phyloP scores from a whole-genome alignment of 1,140 invertebrate genomes.

The Amphibalanus amphitrite region DNA sequence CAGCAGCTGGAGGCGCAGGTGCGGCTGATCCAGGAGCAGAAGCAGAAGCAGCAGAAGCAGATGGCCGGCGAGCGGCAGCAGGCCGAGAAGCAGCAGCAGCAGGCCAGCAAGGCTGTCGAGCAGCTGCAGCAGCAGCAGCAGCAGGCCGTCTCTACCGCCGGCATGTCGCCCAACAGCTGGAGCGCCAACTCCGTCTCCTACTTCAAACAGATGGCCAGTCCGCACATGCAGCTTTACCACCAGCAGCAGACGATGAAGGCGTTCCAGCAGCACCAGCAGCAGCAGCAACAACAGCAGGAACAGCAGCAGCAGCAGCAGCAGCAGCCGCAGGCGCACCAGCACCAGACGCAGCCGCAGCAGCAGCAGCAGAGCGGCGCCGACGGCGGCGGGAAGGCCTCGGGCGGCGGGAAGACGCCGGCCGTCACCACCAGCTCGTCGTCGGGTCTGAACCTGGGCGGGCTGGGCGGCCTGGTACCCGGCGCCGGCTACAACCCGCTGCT shows the following conservation, averaged over 20 bases:
- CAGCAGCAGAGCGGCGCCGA: not conserved
- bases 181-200: not conserved
- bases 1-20: not conserved
- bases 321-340: not conserved
- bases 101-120: not conserved
- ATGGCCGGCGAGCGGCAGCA: not conserved
- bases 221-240: conserved; percentile 1
- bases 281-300: not conserved
- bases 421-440: not conserved
- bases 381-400: not conserved
- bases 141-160: not conserved
- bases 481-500: conserved; percentile 1
- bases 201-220: conserved; percentile 3
- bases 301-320: not conserved
- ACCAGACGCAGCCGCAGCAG: not conserved
- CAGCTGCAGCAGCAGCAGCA: not conserved
- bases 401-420: not conserved
- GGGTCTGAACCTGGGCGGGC: not conserved
- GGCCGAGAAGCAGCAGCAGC: not conserved
- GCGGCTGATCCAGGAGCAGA: conserved; percentile 3
- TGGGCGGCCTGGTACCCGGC: conserved; percentile 3
- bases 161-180: not conserved
- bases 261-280: not conserved
- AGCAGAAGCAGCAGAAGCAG: not conserved
- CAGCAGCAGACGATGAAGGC: conserved; percentile 3